Conservation (phyloP, 2,113 vertebrate genomes). For the Phocoena sinus region DNA sequence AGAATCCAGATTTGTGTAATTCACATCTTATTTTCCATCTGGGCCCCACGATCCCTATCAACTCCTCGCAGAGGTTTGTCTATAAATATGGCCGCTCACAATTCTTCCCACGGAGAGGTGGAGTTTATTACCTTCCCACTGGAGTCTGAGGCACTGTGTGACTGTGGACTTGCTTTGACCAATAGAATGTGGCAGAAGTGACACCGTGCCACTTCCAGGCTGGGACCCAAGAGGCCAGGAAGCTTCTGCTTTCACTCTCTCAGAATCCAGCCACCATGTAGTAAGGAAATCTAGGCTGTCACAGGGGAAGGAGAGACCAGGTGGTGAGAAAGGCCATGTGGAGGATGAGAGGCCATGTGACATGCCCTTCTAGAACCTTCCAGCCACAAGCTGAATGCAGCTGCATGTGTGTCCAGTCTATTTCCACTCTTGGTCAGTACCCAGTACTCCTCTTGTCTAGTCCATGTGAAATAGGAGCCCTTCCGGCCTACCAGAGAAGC, state of each 20-base stretch:
- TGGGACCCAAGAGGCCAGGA: neutral
- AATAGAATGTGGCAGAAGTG: neutral
- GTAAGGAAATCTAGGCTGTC: neutral
- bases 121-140: too few relatives aligned
- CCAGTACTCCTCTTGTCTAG: neutral
- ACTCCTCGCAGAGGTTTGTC: neutral
- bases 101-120: neutral
- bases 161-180: neutral
- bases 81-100: neutral
- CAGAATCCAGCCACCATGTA: neutral
- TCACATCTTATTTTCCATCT: neutral
- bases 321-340: accelerated
- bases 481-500: neutral
- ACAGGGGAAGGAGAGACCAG: neutral
- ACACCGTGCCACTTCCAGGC: accelerated
- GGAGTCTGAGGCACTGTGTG: accelerated
- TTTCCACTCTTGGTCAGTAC: neutral
- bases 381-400: neutral
- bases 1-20: accelerated
- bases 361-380: neutral
- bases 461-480: neutral
- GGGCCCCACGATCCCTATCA: neutral
- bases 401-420: neutral
- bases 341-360: too few relatives aligned
- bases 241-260: neutral